Conservation (phyloP, 2,888 invertebrate species). For the Ectemnius cavifrons region DNA sequence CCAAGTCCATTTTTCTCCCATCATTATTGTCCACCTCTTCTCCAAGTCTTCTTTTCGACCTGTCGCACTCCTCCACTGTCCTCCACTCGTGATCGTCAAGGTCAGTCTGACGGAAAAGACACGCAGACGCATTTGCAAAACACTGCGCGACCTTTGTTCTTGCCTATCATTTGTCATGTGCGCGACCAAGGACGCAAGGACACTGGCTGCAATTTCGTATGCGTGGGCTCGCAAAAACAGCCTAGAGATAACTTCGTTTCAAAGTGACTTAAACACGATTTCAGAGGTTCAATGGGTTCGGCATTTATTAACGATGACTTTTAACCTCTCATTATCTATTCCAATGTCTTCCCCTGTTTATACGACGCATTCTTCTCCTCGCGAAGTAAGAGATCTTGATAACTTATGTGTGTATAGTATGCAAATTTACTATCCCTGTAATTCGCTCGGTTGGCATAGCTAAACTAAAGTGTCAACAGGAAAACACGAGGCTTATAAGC, state of each 20-base stretch:
- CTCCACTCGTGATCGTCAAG: background rate
- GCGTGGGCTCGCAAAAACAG: background rate
- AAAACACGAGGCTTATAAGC: conserved; percentile 39
- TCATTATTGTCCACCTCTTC: background rate
- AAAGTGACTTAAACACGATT: no score
- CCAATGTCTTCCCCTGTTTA: no score
- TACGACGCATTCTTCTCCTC: no score
- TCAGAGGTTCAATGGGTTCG: no score
- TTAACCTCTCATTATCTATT: no score
- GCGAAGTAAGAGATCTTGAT: conserved; percentile 3
- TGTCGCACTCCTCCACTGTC: background rate
- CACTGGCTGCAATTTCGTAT: background rate
- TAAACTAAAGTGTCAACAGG: conserved; percentile 40
- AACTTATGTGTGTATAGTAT: conserved; percentile 12
- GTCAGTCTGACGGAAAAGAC: background rate
- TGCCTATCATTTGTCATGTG: background rate
- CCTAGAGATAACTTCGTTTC: background rate
- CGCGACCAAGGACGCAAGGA: background rate
- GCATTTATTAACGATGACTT: no score
- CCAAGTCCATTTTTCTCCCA: background rate
- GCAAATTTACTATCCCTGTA: conserved; percentile 14
- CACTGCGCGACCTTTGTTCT: background rate
- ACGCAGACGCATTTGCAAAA: background rate
- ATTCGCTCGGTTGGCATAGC: conserved; percentile 25
- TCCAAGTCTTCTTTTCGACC: background rate